A percentile compares a stretch with the other conserved stretches of the same genome.
These are phyloP conservation scores for Sebastes vulpes DNA, from an alignment of 2,797 vertebrate species.

Conservation along the genomic window DNA sequence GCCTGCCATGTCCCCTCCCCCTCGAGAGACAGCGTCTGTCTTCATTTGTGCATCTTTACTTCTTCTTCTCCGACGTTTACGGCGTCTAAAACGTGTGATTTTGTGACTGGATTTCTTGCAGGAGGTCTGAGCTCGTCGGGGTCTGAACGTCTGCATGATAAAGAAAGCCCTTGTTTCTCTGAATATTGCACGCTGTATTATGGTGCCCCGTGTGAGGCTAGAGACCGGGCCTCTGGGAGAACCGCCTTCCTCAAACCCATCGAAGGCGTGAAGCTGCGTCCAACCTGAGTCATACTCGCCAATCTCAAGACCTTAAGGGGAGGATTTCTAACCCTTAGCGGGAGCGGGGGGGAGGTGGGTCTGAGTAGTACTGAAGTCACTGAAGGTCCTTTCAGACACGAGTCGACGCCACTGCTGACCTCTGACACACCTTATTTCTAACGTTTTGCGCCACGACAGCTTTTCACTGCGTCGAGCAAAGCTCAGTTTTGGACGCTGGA, in stretches of 20 bases:
- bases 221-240: slow-evolving; percentile 15
- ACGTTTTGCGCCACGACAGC: too few relatives aligned
- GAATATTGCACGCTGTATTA: slow-evolving; percentile 80
- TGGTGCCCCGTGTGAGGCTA: slow-evolving; percentile 56
- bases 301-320: too few relatives aligned
- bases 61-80: too few relatives aligned
- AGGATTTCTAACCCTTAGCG: too few relatives aligned
- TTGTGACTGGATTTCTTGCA: neutral
- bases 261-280: neutral
- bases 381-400: too few relatives aligned
- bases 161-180: slow-evolving; percentile 82
- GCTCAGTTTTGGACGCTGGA: too few relatives aligned
- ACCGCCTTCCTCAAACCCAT: neutral
- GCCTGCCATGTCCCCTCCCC: neutral
- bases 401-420: too few relatives aligned
- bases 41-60: neutral
- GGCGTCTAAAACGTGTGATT: neutral
- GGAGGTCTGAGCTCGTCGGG: neutral
- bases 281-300: too few relatives aligned
- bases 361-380: too few relatives aligned
- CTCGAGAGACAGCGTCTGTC: neutral
- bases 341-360: too few relatives aligned
- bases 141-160: slow-evolving; percentile 15
- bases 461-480: too few relatives aligned
- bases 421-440: too few relatives aligned